Evolutionary conservation across 2,113 vertebrate species (phyloP).

Genomic region (Myotis davidii): DNA sequence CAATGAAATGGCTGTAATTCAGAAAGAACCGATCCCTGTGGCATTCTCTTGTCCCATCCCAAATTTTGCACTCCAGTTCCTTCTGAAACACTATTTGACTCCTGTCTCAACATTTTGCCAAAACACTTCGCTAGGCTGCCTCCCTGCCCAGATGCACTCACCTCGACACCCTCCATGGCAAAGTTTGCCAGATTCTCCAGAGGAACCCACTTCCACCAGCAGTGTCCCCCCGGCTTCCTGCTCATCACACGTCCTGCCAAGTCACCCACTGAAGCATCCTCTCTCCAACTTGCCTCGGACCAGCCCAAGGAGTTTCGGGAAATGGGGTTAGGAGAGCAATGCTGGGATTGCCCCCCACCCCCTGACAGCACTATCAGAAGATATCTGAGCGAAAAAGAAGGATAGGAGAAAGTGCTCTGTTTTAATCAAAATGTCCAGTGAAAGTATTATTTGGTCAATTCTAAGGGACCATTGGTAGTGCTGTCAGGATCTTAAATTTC

Average conservation of each 20-base stretch:
- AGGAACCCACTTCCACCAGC: neutral
- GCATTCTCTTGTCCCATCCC: neutral
- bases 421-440: neutral
- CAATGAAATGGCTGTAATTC: neutral
- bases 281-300: neutral
- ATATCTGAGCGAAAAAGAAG: neutral
- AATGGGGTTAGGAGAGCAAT: neutral
- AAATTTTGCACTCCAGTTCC: neutral
- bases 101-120: neutral
- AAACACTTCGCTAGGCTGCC: neutral
- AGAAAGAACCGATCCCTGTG: neutral
- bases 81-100: neutral
- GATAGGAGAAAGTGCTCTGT: neutral
- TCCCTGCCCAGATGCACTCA: neutral
- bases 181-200: neutral
- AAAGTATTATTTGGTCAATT: neutral
- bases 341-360: neutral
- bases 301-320: neutral
- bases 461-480: neutral
- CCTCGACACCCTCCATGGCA: accelerated
- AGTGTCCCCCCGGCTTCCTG: neutral
- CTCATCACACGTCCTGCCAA: neutral
- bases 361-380: neutral
- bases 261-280: neutral
- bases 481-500: neutral